These are phyloP conservation scores for Toxotes chatareus DNA, from an alignment of 2,113 vertebrate genomes.

Conservation along the genomic window DNA sequence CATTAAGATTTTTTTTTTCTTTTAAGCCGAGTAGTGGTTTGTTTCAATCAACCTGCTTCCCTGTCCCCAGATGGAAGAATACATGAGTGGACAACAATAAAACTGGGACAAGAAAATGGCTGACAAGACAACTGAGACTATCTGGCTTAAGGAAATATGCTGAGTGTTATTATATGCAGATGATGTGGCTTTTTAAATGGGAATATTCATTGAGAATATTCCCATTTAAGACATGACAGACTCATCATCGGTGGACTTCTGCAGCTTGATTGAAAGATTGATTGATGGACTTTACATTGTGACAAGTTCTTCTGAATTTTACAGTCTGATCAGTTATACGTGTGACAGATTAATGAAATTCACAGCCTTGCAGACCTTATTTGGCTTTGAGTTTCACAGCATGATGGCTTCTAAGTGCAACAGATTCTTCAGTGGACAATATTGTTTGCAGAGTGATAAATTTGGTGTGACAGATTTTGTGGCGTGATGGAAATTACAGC, in stretches of 20 bases:
- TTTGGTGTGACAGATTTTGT: not conserved
- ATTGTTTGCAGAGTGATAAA: too few species aligned
- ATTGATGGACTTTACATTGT: constrained; percentile 6
- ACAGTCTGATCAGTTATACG: not conserved
- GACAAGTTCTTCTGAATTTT: not conserved
- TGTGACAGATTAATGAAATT: not conserved
- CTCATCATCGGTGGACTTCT: constrained; percentile 16
- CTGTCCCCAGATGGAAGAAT: not conserved
- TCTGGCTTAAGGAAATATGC: constrained; percentile 12
- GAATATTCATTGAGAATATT: not conserved
- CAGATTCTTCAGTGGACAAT: not conserved
- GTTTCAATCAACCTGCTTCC: not conserved
- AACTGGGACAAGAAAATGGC: not conserved
- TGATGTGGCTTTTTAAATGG: constrained; percentile 48
- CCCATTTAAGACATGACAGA: not conserved
- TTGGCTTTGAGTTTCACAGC: not conserved
- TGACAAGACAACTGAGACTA: not conserved
- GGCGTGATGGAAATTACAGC: not conserved
- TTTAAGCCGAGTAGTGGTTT: constrained; percentile 16
- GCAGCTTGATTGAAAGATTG: not conserved
- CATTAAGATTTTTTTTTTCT: not conserved
- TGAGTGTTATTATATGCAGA: constrained; percentile 50
- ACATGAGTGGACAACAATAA: not conserved
- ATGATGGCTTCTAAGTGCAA: not conserved
- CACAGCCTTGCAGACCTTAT: not conserved